Conservation (phyloP, 1,140 invertebrate species). For the Bombus vancouverensis region DNA sequence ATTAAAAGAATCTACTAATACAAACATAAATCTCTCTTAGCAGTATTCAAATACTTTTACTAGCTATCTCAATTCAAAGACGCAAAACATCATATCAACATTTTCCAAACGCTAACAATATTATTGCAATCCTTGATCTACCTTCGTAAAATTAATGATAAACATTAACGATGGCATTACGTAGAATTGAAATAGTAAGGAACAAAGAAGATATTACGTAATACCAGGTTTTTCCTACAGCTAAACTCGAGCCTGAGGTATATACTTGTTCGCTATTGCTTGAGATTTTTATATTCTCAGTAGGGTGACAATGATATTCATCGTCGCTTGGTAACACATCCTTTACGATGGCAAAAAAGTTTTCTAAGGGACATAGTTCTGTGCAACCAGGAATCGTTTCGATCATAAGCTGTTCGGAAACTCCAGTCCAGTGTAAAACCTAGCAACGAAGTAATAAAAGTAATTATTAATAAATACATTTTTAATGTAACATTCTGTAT, state of each 20-base stretch:
- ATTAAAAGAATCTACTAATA: background rate
- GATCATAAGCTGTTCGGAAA: slow-evolving; percentile 65
- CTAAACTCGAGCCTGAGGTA: slow-evolving; percentile 33
- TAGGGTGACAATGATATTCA: slow-evolving; percentile 66
- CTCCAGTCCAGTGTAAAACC: slow-evolving; percentile 75
- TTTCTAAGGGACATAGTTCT: slow-evolving; percentile 74
- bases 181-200: slow-evolving; percentile 3
- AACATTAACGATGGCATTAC: background rate
- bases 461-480: background rate
- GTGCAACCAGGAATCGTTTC: slow-evolving; percentile 74
- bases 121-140: background rate
- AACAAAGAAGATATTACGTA: slow-evolving; percentile 11
- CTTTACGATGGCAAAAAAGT: slow-evolving; percentile 72
- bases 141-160: background rate
- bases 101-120: background rate
- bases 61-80: background rate
- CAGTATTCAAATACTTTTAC: background rate
- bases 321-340: slow-evolving; percentile 73
- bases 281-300: background rate
- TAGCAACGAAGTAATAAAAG: slow-evolving; percentile 19
- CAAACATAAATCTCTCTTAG: background rate
- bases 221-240: background rate
- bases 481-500: background rate
- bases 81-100: background rate
- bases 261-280: background rate